phyloP scores from a whole-genome alignment of 2,113 vertebrate genomes.

The Falco punctatus region DNA sequence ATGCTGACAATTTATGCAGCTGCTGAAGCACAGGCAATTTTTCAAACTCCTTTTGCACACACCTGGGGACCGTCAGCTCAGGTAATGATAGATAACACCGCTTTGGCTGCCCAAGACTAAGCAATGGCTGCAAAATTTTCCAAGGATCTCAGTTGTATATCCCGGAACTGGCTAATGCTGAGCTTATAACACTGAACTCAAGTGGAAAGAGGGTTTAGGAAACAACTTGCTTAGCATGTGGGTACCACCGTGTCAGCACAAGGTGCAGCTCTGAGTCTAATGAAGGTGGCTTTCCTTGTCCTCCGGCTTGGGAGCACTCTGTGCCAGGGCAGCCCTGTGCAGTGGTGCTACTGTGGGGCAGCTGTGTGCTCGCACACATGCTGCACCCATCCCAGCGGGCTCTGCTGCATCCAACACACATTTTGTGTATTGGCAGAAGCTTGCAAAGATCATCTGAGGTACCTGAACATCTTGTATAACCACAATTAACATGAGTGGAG shows the following conservation, averaged over 20 bases:
- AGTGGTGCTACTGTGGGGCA: background rate
- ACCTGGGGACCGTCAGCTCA: conserved; percentile 13
- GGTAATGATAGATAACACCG: background rate
- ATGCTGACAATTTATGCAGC: conserved; percentile 23
- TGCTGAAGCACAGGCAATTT: conserved; percentile 28
- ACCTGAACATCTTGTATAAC: background rate
- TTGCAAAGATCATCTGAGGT: conserved; percentile 37
- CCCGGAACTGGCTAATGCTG: background rate
- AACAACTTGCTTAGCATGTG: rapidly evolving
- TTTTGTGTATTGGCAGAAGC: background rate
- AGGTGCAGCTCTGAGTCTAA: background rate
- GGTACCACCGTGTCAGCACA: background rate
- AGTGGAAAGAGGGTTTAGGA: background rate
- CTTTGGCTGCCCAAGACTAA: background rate
- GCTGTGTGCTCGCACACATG: rapidly evolving
- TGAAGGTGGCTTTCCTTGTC: background rate
- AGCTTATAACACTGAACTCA: background rate
- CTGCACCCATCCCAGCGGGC: background rate
- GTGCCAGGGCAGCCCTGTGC: background rate
- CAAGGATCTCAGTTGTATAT: background rate
- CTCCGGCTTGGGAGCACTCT: background rate
- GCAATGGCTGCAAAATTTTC: background rate
- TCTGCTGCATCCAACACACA: background rate
- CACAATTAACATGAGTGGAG: background rate
- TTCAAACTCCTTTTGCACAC: conserved; percentile 35